phyloP scores from a whole-genome alignment of 2,797 vertebrate genomes.

The Hippocampus kuda region DNA sequence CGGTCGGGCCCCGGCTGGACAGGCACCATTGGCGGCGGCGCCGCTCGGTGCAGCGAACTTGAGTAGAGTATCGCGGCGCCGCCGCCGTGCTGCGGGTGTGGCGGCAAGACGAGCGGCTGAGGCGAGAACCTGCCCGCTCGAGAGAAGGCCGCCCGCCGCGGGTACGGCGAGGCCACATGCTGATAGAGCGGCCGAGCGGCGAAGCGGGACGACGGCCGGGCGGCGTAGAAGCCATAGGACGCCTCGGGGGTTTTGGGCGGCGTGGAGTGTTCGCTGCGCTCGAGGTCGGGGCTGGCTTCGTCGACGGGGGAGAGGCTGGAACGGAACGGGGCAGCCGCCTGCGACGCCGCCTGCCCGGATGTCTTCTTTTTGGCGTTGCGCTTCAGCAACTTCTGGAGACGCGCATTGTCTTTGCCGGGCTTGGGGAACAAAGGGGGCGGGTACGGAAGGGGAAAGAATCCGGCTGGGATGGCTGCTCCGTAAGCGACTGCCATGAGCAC shows the following conservation, averaged over 20 bases:
- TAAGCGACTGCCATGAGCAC: conserved; percentile 75
- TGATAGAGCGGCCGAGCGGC: conserved; percentile 59
- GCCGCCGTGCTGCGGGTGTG: conserved; percentile 21
- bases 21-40: background rate
- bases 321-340: conserved; percentile 67
- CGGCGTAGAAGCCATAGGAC: conserved; percentile 26
- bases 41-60: background rate
- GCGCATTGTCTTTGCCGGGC: conserved; percentile 80
- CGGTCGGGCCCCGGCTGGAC: conserved; percentile 22
- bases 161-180: conserved; percentile 70
- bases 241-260: conserved; percentile 65
- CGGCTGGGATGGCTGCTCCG: conserved; percentile 44
- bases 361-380: conserved; percentile 76
- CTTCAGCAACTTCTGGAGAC: conserved; percentile 82
- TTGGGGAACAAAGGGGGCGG: conserved; percentile 86
- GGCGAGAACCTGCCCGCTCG: conserved; percentile 64
- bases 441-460: conserved; percentile 60
- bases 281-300: conserved; percentile 82
- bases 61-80: conserved; percentile 15
- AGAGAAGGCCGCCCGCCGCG: conserved; percentile 59
- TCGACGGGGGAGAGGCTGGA: conserved; percentile 87
- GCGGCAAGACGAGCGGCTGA: conserved; percentile 48
- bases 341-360: conserved; percentile 41
- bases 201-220: conserved; percentile 50
- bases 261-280: conserved; percentile 71